These are phyloP conservation scores for Metridium senile DNA, from an alignment of 92 coral and sea anemone species.

Conservation along the genomic window DNA sequence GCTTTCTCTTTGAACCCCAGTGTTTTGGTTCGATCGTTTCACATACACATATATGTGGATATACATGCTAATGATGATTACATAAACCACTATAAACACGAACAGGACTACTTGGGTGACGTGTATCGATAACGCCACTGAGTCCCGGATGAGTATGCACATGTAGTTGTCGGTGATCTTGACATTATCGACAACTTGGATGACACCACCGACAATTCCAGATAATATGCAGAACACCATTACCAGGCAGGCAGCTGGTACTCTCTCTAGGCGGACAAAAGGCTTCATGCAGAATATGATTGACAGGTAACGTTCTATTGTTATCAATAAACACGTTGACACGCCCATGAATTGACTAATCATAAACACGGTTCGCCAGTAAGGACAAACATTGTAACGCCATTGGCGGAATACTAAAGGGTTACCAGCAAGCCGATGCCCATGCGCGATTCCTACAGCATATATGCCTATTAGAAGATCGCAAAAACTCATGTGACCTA, in stretches of 20 bases:
- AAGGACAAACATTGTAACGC: conserved; percentile 30
- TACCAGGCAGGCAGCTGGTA: conserved; percentile 5
- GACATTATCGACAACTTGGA: conserved; percentile 26
- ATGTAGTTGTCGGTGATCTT: conserved; percentile 39
- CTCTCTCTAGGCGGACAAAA: conserved; percentile 13
- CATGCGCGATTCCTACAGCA: conserved; percentile 35
- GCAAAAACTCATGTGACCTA: conserved; percentile 49
- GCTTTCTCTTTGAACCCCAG: conserved; percentile 49
- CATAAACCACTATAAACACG: conserved; percentile 14
- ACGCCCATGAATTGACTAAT: conserved; percentile 41
- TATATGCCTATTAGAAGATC: conserved; percentile 27
- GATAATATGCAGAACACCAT: conserved; percentile 15
- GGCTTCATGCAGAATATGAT: conserved; percentile 53
- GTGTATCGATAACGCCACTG: background rate
- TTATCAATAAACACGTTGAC: conserved; percentile 37
- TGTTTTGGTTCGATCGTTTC: conserved; percentile 16
- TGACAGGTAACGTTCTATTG: conserved; percentile 50
- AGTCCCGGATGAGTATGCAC: conserved; percentile 45
- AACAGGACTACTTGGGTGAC: conserved; percentile 35
- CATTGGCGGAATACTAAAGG: conserved; percentile 16
- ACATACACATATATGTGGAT: conserved; percentile 43
- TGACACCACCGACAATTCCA: conserved; percentile 8
- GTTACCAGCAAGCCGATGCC: background rate
- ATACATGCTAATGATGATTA: conserved; percentile 35
- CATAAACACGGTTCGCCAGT: conserved; percentile 28